These are phyloP conservation scores for Ecliptopera silaceata DNA, from an alignment of 2,888 invertebrate species.

Conservation along the genomic window DNA sequence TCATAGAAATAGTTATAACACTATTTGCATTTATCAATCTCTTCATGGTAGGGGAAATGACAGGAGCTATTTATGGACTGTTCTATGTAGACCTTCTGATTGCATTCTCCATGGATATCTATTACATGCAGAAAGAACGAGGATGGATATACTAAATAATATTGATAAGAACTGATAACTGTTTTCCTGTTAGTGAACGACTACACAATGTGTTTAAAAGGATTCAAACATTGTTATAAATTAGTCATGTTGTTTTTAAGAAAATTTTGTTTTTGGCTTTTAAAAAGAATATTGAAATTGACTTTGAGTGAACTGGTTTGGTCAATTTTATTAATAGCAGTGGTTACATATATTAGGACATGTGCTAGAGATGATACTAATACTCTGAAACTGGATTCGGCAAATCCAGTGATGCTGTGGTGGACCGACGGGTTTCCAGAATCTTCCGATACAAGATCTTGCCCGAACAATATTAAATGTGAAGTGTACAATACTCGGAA, in stretches of 20 bases:
- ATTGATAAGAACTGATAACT: conserved; percentile 20
- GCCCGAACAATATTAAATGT: conserved; percentile 56
- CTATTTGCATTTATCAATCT: conserved; percentile 50
- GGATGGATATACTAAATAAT: conserved; percentile 55
- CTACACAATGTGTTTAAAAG: conserved; percentile 25
- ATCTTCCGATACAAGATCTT: conserved; percentile 49
- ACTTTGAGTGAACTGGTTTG: conserved; percentile 48
- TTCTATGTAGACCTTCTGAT: conserved; percentile 71
- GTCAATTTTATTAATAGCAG: conserved; percentile 39
- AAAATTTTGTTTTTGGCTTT: conserved; percentile 43
- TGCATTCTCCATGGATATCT: conserved; percentile 64
- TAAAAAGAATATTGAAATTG: conserved; percentile 47
- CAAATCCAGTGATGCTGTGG: conserved; percentile 67
- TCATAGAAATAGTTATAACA: conserved; percentile 55
- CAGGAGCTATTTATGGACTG: conserved; percentile 66
- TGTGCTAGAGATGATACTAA: conserved; percentile 32
- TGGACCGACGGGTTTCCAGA: conserved; percentile 69
- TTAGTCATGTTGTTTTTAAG: conserved; percentile 36
- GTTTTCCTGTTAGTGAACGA: conserved; percentile 27
- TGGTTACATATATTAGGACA: conserved; percentile 43
- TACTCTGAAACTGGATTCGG: conserved; percentile 26
- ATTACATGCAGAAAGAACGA: conserved; percentile 64
- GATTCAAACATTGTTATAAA: conserved; percentile 31
- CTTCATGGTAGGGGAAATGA: conserved; percentile 50
- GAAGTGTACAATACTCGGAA: conserved; percentile 51